Conservation (phyloP, 2,888 invertebrate species). For the Harpalus rubripes region DNA sequence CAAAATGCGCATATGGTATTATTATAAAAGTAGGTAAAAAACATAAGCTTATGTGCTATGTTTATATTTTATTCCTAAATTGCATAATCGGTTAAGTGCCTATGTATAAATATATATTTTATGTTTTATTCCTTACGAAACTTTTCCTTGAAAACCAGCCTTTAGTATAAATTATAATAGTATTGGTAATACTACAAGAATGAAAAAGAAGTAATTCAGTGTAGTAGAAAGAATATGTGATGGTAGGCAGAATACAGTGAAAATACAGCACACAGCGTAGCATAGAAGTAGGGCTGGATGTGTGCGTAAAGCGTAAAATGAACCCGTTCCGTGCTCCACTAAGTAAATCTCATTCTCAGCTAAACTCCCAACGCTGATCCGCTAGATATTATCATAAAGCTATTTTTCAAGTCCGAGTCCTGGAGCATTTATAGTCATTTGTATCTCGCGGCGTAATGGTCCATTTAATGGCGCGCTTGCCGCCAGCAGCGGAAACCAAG, state of each 20-base stretch:
- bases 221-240: no score
- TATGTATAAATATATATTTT: no score
- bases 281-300: not conserved
- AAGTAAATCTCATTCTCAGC: slow-evolving; percentile 67
- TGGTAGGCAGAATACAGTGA: not conserved
- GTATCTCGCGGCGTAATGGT: slow-evolving; percentile 78
- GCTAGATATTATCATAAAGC: slow-evolving; percentile 74
- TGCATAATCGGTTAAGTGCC: no score
- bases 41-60: no score
- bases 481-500: slow-evolving; percentile 76
- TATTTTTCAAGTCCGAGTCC: slow-evolving; percentile 73
- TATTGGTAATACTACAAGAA: no score
- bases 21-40: no score
- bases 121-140: no score
- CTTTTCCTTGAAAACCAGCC: no score
- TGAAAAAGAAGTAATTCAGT: no score
- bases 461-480: slow-evolving; percentile 77
- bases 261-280: not conserved
- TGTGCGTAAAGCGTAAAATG: slow-evolving; percentile 54
- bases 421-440: slow-evolving; percentile 76
- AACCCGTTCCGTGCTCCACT: slow-evolving; percentile 36
- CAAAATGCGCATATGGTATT: no score
- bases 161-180: no score
- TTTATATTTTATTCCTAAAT: no score
- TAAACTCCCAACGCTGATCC: slow-evolving; percentile 69